These are phyloP conservation scores for Actias luna DNA, from an alignment of 2,888 invertebrate species.

Conservation along the genomic window DNA sequence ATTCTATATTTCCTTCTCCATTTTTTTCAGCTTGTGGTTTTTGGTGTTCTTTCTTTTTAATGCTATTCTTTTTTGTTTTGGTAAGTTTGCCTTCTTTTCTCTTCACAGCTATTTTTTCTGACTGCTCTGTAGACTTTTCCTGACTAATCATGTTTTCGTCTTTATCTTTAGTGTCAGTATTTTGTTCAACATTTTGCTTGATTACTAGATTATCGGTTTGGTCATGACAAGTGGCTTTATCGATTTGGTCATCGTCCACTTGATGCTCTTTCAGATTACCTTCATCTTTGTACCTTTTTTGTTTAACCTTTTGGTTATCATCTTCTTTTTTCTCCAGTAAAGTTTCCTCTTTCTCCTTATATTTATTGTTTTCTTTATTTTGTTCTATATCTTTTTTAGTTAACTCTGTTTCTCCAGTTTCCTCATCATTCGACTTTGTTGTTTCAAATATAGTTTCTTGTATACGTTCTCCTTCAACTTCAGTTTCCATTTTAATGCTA, in stretches of 20 bases:
- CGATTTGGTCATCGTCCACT: not conserved
- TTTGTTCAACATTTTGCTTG: not conserved
- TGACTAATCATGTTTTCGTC: not conserved
- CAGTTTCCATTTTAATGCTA: not conserved
- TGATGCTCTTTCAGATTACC: not conserved
- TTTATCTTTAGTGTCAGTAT: not conserved
- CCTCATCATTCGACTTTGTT: not conserved
- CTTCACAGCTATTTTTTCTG: slow-evolving; percentile 16
- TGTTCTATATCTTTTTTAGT: not conserved
- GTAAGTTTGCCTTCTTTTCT: slow-evolving; percentile 22
- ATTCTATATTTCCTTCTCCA: slow-evolving; percentile 19
- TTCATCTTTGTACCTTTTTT: not conserved
- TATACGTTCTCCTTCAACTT: not conserved
- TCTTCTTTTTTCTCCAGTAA: not conserved
- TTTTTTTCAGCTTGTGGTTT: slow-evolving; percentile 23
- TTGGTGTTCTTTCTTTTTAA: slow-evolving; percentile 23
- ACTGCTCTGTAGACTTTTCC: slow-evolving; percentile 6
- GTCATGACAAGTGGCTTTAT: not conserved
- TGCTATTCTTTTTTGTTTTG: slow-evolving; percentile 23
- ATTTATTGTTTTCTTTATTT: not conserved
- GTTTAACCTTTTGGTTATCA: not conserved
- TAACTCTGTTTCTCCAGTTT: not conserved
- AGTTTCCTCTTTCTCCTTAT: not conserved
- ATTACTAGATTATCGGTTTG: not conserved
- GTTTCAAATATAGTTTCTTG: not conserved